Conservation (phyloP, 2,888 invertebrate genomes). For the Synergus laeviventris region DNA sequence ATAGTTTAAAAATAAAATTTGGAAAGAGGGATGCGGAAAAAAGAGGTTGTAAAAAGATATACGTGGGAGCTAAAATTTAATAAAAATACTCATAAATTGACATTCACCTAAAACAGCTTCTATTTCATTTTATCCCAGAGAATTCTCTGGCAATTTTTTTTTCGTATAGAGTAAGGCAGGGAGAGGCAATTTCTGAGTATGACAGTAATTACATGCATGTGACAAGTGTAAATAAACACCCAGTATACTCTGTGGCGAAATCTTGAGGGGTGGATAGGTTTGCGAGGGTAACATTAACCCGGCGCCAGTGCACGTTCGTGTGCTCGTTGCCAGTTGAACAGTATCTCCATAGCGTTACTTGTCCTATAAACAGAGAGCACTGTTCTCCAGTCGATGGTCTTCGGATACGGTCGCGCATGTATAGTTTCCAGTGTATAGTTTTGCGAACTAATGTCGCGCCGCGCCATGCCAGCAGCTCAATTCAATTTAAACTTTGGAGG, state of each 20-base stretch:
- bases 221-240: conserved; percentile 40
- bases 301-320: conserved; percentile 60
- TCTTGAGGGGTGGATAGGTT: conserved; percentile 48
- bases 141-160: not conserved
- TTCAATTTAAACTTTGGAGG: conserved; percentile 75
- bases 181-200: conserved; percentile 10
- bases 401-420: conserved; percentile 69
- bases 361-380: conserved; percentile 72
- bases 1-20: too few relatives aligned
- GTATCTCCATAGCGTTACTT: conserved; percentile 72
- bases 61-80: too few relatives aligned
- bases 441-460: conserved; percentile 67
- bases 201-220: conserved; percentile 39
- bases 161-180: not conserved
- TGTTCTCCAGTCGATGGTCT: conserved; percentile 74
- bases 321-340: conserved; percentile 69
- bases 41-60: too few relatives aligned
- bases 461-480: conserved; percentile 69
- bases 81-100: not conserved
- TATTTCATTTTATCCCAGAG: not conserved
- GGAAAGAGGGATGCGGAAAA: too few relatives aligned
- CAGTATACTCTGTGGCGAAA: conserved; percentile 30
- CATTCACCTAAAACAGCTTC: not conserved
- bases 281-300: conserved; percentile 54
- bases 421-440: conserved; percentile 65